phyloP scores from a whole-genome alignment of 2,797 vertebrate species.

The Sorex maritimensis region DNA sequence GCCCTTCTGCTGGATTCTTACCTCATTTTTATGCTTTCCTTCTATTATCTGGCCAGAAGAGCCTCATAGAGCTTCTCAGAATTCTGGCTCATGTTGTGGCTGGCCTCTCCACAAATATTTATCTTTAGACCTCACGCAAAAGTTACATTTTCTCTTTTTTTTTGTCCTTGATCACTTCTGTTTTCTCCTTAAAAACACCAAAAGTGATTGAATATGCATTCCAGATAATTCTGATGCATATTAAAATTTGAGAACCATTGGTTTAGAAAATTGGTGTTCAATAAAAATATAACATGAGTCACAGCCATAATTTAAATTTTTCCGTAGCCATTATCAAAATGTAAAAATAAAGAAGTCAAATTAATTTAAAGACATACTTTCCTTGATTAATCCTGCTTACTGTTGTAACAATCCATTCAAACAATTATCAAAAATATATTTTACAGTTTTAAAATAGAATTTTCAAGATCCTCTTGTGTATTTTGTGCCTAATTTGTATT shows the following conservation, averaged over 20 bases:
- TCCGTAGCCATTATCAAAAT: constrained; percentile 9
- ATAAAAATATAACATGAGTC: constrained; percentile 42
- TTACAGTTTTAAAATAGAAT: constrained; percentile 9
- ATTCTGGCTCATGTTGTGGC: neutral
- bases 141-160: neutral
- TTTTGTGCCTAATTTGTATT: constrained; percentile 16
- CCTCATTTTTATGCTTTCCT: neutral
- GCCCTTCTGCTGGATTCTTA: neutral
- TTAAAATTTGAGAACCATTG: constrained; percentile 60
- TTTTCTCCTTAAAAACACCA: constrained; percentile 30
- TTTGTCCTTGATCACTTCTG: neutral
- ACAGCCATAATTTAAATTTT: constrained; percentile 20
- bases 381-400: neutral
- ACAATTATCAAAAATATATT: neutral
- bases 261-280: constrained; percentile 55
- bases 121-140: neutral
- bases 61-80: neutral
- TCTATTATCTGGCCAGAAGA: neutral
- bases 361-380: constrained; percentile 41
- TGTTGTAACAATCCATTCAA: neutral
- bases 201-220: constrained; percentile 42
- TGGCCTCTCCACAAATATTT: neutral
- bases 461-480: neutral
- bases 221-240: constrained; percentile 30
- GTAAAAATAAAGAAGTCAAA: neutral